phyloP scores from a whole-genome alignment of 1,140 invertebrate genomes.

The Chelonus insularis region DNA sequence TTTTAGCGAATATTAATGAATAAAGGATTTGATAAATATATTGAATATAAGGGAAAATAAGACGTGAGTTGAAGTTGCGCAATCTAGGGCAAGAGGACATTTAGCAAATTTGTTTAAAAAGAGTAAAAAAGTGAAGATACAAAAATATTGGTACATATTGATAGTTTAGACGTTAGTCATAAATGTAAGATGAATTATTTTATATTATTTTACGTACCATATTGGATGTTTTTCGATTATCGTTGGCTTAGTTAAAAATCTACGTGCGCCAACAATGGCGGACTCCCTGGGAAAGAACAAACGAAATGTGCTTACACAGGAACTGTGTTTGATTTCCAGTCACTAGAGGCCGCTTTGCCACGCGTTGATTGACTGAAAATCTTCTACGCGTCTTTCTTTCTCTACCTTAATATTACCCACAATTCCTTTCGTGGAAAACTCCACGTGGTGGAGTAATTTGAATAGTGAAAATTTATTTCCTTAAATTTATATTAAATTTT shows the following conservation, averaged over 20 bases:
- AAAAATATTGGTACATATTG: conserved; percentile 45
- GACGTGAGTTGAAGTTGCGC: no score
- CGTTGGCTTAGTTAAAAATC: conserved; percentile 67
- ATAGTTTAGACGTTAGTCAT: conserved; percentile 2
- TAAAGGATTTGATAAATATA: no score
- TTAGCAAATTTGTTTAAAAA: conserved; percentile 33
- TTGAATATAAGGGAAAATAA: no score
- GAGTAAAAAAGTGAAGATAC: not conserved
- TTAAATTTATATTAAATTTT: no score
- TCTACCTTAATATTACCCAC: not conserved
- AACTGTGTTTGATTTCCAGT: conserved; percentile 5
- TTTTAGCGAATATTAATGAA: no score
- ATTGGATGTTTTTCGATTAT: conserved; percentile 83
- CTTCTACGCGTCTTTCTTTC: not conserved
- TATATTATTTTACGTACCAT: conserved; percentile 70
- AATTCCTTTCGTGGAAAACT: not conserved
- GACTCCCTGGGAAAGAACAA: conserved; percentile 67
- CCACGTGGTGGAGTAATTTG: no score
- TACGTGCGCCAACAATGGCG: conserved; percentile 83
- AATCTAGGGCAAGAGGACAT: conserved; percentile 47
- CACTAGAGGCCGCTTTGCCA: not conserved
- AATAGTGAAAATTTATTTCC: no score
- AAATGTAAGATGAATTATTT: conserved; percentile 36
- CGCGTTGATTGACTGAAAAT: not conserved
- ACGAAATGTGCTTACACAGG: conserved; percentile 29